Evolutionary conservation across 1,140 invertebrate genomes (phyloP), one percentile per base, ranked within the genome.

Genomic region (Thrips palmi): DNA sequence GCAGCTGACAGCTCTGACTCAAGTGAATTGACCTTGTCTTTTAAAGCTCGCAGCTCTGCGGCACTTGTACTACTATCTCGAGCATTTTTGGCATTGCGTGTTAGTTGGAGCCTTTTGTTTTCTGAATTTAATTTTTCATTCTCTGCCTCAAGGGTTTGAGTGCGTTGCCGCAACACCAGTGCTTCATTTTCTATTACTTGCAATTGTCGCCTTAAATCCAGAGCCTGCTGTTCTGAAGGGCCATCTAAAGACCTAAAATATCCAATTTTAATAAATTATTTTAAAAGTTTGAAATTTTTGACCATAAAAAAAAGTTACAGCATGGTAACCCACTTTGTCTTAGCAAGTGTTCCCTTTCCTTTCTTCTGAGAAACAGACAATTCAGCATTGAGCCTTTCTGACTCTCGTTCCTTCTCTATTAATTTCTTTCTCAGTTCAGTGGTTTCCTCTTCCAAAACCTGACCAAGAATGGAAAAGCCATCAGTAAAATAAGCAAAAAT

Each of bases 381-480:
- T 58, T 84, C 76, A 2, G 73, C 65, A 45, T 77, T 67, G 28
- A 86, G 55, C 38, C 72, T 63, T 59, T 85, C 78, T 49, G 77
- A 71, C 47, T 82, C 76, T 49, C 78, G 63, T 53, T 87, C 81
- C 52, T 84, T 86, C 57, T 86, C 81, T 37, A 80, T 74, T 2
- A 87, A 50, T 53, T 79, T 79, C 49, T 75, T 75, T 42, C 77
- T 63, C 12, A 85, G 53, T 46, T 78, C 70, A 28, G 63, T 63
- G 28, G 77, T 66, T 63, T 84, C 78, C 43, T 71, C 71, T 57
- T 78, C 77, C 4, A 70, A 46, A 5, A 67, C 53, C 52, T 68
- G 42, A 51, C 52, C 19, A 39, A 12, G 29, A 24, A 34, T 19
- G 2, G 4, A 39, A 32, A 40, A 14, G 12, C 5, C 22, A 37